Conservation (phyloP, 1,140 invertebrate species). For the Cyphomyrmex costatus region DNA sequence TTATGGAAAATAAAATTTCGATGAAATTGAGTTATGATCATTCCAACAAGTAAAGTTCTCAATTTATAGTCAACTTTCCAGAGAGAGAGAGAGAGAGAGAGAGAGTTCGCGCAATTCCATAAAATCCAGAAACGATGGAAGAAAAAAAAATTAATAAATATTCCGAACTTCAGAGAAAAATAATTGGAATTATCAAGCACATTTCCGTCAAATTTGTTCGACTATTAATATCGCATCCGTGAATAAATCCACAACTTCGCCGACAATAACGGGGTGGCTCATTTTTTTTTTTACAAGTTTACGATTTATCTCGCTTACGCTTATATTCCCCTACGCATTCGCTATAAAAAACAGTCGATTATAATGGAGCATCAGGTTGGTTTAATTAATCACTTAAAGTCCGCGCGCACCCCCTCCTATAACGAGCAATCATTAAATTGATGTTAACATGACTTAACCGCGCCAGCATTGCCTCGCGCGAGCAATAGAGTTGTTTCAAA, state of each 20-base stretch:
- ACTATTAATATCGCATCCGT: neutral
- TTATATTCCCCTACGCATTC: neutral
- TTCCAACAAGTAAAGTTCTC: neutral
- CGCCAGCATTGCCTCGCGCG: neutral
- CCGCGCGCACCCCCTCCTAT: conserved; percentile 47
- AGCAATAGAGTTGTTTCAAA: conserved; percentile 26
- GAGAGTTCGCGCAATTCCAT: neutral
- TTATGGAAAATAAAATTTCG: neutral
- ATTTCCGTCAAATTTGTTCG: neutral
- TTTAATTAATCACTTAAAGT: conserved; percentile 73
- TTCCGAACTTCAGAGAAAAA: neutral
- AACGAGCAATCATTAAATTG: conserved; percentile 73
- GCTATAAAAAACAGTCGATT: conserved; percentile 49
- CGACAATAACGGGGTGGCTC: neutral
- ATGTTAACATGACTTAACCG: conserved; percentile 73
- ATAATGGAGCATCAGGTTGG: conserved; percentile 58
- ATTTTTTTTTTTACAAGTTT: conserved; percentile 24
- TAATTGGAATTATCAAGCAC: neutral
- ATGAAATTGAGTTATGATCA: neutral
- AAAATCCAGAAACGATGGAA: neutral
- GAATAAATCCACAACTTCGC: conserved; percentile 16
- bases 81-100: neutral
- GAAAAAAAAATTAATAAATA: conserved; percentile 29
- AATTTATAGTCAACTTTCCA: neutral
- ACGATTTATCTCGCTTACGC: conserved; percentile 13